Base-by-base conservation (phyloP, 2,797 vertebrate genomes). In the Coregonus ussuriensis region DNA sequence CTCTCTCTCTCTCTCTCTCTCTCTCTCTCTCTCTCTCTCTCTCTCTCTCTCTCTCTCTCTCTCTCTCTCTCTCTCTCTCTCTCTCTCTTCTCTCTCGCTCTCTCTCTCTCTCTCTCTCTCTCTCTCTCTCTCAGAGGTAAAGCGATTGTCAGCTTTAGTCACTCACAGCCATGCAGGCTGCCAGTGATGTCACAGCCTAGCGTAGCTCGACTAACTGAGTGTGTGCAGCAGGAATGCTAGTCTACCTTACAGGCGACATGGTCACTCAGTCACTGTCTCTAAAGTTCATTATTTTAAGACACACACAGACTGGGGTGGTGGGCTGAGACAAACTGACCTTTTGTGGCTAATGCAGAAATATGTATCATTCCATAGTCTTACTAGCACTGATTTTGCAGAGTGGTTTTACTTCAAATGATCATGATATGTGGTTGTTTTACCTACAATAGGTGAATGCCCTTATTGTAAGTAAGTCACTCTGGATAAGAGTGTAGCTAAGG, bases 141-240 rank as follows among this genome's bases (percentile, higher is more conserved):
- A 89, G 81, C 79, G 83, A 83, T 85, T 84, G 88, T 91, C 87
- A 87, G 81, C 82, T 90, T 90, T 83, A 86, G 87, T 91, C 89
- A 82, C 72, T 88, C 77, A 74, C 80, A 59, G 56, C 56, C 15
- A 59, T 59, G 56, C 56, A 81, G 82, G 78, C 79, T 85, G 76
- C 84, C 79, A 74, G 81, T 87, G 89, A 91, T 88, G 89, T 87
- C 88, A 86, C 86, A 85, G 77, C 81, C 77, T 75, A 29, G 88
- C 87, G 80, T 7, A 59, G 56, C 18, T 21, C 0, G 6, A 18
- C 56, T 81, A 81, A 77, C 83, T 77, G 81, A 88, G 81, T 81
- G 87, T 85, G 76, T 75, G 83, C 83, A 78, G 83, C 31, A 66
- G 14, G 65, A 4, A 33, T 15, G 65, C n/a, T 4, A 59, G n/a